Conservation (phyloP, 2,797 vertebrate species). For the Lophius americanus region DNA sequence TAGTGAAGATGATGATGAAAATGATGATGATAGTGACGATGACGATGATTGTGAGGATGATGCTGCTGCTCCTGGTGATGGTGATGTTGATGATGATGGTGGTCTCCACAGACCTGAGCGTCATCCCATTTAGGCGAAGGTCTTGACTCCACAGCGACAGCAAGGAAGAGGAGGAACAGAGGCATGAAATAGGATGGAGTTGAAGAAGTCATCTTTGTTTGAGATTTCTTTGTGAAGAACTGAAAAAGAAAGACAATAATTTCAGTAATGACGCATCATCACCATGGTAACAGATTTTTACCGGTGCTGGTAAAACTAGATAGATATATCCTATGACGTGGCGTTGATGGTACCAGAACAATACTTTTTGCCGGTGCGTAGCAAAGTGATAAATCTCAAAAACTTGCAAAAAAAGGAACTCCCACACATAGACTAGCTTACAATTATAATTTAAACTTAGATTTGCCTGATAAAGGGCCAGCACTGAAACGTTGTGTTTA, state of each 20-base stretch:
- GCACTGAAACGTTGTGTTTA: no score
- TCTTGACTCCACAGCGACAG: conserved; percentile 47
- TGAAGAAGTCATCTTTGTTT: conserved; percentile 64
- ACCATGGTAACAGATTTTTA: conserved; percentile 6
- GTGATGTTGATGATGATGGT: neutral
- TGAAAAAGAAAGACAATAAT: neutral
- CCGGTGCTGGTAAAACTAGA: neutral
- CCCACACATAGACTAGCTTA: no score
- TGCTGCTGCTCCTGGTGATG: neutral
- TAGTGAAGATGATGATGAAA: neutral
- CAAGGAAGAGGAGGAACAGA: conserved; percentile 56
- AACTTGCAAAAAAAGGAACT: no score
- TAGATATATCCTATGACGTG: no score
- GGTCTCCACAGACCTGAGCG: conserved; percentile 62
- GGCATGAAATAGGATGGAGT: conserved; percentile 29
- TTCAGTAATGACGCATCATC: fast-evolving
- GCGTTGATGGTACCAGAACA: no score
- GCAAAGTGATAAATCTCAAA: no score
- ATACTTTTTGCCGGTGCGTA: no score
- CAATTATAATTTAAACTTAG: no score
- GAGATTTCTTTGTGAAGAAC: neutral
- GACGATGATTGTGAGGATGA: neutral
- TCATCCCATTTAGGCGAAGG: conserved; percentile 43
- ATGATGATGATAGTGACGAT: neutral
- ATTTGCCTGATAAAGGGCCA: no score